Conservation (phyloP, 2,113 vertebrate genomes). For the Epinephelus lanceolatus region DNA sequence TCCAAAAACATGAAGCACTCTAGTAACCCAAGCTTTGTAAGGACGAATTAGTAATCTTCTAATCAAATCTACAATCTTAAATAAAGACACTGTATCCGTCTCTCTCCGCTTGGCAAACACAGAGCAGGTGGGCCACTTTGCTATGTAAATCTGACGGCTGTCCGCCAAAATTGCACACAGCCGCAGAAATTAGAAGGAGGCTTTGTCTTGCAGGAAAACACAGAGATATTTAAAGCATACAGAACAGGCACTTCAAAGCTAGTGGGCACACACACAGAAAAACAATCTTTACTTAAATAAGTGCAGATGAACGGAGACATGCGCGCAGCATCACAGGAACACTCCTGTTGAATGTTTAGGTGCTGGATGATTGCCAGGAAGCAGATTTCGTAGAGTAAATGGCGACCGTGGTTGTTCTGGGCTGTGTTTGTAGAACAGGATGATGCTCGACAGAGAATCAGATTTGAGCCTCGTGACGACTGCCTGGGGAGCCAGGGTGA, state of each 20-base stretch:
- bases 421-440: conserved; percentile 47
- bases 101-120: conserved; percentile 62
- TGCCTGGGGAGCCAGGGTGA: conserved; percentile 47
- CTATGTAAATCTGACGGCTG: conserved; percentile 53
- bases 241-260: conserved; percentile 44
- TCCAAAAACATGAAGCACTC: conserved; percentile 53
- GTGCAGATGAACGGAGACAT: conserved; percentile 27
- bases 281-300: conserved; percentile 53
- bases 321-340: background rate
- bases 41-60: conserved; percentile 70
- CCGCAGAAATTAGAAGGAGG: conserved; percentile 40
- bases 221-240: conserved; percentile 29
- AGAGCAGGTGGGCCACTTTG: conserved; percentile 74
- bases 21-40: conserved; percentile 63
- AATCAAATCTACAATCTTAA: conserved; percentile 71
- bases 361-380: conserved; percentile 46
- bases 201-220: conserved; percentile 54
- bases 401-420: conserved; percentile 20
- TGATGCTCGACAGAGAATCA: conserved; percentile 19
- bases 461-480: conserved; percentile 45
- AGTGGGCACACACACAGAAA: conserved; percentile 19
- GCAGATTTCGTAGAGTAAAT: conserved; percentile 17
- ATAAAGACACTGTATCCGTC: conserved; percentile 64
- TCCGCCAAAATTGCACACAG: conserved; percentile 49
- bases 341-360: conserved; percentile 44